Evolutionary conservation across 2,113 vertebrate species (phyloP).

Genomic region (Perca flavescens): DNA sequence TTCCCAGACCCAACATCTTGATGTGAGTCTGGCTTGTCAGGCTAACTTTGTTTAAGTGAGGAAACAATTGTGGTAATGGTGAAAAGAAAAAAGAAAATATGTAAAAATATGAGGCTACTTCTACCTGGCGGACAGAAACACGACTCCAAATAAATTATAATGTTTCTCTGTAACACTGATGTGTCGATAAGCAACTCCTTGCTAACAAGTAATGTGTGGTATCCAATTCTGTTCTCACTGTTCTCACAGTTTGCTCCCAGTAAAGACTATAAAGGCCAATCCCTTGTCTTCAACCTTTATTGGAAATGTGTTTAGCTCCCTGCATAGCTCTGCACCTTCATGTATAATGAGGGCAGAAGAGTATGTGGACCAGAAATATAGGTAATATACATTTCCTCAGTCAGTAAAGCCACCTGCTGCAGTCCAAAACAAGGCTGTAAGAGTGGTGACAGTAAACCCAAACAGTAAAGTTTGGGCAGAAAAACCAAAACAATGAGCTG

Average conservation of each 20-base stretch:
- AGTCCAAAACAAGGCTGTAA: neutral
- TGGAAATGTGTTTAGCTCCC: neutral
- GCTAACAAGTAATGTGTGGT: no score
- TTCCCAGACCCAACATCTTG: no score
- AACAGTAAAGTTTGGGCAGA: neutral
- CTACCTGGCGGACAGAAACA: no score
- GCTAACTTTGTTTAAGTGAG: no score
- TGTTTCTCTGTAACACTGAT: neutral
- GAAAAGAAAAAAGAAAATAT: no score
- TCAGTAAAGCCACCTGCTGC: neutral
- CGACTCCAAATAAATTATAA: no score
- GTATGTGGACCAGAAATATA: neutral
- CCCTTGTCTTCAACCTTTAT: neutral
- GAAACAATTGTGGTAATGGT: no score
- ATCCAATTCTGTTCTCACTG: neutral
- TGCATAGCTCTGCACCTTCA: neutral
- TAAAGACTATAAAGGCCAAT: slow-evolving; percentile 2
- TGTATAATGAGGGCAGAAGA: neutral
- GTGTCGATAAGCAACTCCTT: neutral
- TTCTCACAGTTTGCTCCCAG: neutral
- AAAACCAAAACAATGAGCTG: neutral
- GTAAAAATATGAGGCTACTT: no score
- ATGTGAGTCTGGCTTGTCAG: no score
- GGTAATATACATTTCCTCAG: neutral
- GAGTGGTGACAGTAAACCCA: neutral